Percentiles rank a stretch among this genome's conserved stretches.
These are phyloP conservation scores for Crotalus viridis DNA, from an alignment of 2,113 vertebrate species.

Conservation along the genomic window DNA sequence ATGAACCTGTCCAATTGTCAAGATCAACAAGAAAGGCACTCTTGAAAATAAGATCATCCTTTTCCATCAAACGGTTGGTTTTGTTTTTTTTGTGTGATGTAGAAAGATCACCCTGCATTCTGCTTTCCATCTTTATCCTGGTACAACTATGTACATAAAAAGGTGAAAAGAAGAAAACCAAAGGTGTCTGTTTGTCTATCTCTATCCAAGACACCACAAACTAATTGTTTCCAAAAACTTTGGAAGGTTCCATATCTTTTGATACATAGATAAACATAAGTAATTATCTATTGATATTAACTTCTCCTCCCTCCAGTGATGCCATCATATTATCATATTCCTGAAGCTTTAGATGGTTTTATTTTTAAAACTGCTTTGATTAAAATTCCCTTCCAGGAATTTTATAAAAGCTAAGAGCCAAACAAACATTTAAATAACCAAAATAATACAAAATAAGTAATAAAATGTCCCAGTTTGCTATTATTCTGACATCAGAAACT, in stretches of 20 bases:
- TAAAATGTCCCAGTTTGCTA: background rate
- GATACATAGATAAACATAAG: background rate
- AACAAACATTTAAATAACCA: background rate
- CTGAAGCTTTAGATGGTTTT: background rate
- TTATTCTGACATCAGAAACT: background rate
- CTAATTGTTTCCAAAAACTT: background rate
- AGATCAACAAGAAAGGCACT: background rate
- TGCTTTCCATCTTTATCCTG: background rate
- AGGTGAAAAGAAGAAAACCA: background rate
- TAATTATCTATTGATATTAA: background rate
- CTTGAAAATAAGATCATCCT: background rate
- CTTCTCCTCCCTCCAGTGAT: background rate
- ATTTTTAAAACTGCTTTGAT: background rate
- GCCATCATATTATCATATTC: background rate
- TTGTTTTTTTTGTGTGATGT: background rate
- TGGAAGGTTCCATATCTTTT: background rate
- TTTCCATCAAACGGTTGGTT: background rate
- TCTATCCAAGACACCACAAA: background rate
- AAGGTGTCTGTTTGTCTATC: background rate
- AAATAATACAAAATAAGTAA: background rate
- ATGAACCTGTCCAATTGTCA: background rate
- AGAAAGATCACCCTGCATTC: background rate
- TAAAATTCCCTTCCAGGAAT: background rate
- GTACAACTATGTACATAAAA: background rate
- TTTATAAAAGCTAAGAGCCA: background rate